Percentiles rank a stretch among this genome's conserved stretches.
These are phyloP conservation scores for Gymnoscopelus braueri DNA, from an alignment of 2,797 vertebrate species.

Conservation along the genomic window DNA sequence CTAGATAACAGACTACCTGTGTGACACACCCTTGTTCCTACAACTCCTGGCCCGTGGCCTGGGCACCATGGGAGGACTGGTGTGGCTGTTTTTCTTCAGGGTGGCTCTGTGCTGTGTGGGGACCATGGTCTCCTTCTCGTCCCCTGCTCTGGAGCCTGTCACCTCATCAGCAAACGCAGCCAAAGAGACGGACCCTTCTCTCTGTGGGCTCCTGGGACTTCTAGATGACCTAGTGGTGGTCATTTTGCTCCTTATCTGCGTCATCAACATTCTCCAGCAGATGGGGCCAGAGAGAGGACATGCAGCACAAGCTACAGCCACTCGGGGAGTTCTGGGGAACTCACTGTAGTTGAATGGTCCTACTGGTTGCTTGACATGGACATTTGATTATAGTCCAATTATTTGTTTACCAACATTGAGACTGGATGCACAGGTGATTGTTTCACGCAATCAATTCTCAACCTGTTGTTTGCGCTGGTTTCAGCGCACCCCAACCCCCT, in stretches of 20 bases:
- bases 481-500: no score
- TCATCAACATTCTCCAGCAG: conserved; percentile 86
- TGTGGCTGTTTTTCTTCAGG: conserved; percentile 84
- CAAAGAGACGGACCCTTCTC: conserved; percentile 68
- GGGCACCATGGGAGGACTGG: conserved; percentile 79
- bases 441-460: no score
- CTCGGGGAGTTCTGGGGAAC: conserved; percentile 57
- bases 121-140: conserved; percentile 77
- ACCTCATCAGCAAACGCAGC: conserved; percentile 51
- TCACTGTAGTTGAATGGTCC: conserved; percentile 45
- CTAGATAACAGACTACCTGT: conserved; percentile 86
- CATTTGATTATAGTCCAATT: no score
- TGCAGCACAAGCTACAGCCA: conserved; percentile 32
- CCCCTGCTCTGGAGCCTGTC: conserved; percentile 60
- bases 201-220: conserved; percentile 78
- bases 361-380: conserved; percentile 26
- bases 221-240: conserved; percentile 84
- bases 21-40: conserved; percentile 77
- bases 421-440: no score
- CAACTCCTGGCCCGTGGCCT: conserved; percentile 73
- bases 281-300: conserved; percentile 74
- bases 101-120: conserved; percentile 83
- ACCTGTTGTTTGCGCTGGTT: no score
- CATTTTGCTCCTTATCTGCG: conserved; percentile 83
- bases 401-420: no score